These are phyloP conservation scores for Neofelis nebulosa DNA, from an alignment of 2,113 vertebrate genomes.

Conservation along the genomic window DNA sequence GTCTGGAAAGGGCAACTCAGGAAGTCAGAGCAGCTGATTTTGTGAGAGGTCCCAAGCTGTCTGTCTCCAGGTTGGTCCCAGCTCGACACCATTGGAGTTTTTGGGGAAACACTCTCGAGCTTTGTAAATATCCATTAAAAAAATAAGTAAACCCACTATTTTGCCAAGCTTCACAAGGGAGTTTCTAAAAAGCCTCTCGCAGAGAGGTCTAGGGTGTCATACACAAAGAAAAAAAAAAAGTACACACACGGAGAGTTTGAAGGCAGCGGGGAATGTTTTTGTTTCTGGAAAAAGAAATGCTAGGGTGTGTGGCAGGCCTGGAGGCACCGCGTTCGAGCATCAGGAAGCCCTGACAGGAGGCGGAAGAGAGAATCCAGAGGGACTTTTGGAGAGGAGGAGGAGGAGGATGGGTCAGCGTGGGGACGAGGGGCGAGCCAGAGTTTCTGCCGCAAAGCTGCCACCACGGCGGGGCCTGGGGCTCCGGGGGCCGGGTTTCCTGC, in stretches of 20 bases:
- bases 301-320: fast-evolving
- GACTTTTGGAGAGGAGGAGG: neutral
- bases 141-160: conserved; percentile 57
- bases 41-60: neutral
- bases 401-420: too few relatives aligned
- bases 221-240: neutral
- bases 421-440: neutral
- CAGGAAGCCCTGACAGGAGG: neutral
- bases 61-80: neutral
- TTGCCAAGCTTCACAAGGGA: neutral
- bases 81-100: neutral
- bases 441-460: fast-evolving
- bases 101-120: conserved; percentile 10
- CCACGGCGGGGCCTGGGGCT: neutral
- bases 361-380: neutral
- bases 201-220: neutral
- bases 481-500: neutral
- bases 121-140: conserved; percentile 39
- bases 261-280: neutral
- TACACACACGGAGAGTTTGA: fast-evolving
- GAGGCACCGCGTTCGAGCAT: fast-evolving
- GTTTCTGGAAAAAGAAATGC: neutral
- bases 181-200: conserved; percentile 15
- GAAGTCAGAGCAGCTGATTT: fast-evolving
- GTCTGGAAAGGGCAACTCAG: fast-evolving